Base-by-base conservation (phyloP, 2,888 invertebrate species). In the Neoascia interrupta region DNA sequence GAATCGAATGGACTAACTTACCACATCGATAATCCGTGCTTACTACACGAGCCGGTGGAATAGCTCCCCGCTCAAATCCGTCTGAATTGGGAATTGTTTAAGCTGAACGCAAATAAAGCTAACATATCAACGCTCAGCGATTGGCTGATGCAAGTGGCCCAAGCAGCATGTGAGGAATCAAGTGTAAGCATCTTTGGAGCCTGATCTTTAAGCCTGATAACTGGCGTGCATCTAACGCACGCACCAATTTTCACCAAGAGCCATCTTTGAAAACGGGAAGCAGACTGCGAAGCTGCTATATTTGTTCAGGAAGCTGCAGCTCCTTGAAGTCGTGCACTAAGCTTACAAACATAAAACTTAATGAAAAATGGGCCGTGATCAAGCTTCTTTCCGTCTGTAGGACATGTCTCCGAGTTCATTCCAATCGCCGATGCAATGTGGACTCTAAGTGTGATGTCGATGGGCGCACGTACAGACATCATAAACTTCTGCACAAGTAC, bases 401-500 rank as follows among this genome's bases (percentile, higher is more conserved):
- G 28, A 45, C 56, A 1, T 66, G 56, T 21, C 47, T 66, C 5
- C 47, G 37, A 16, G 8, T 13, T 3, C 39, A 28, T 47, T 28
- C 31, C 1, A 19, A 21, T n/a, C 15, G 16, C n/a, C 53, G 34
- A 1, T 66, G 45, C 15, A 5, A n/a, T 3, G 4, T 34, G 3
- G 23, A 23, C 2, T 36, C 21, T n/a, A 15, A 11, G 19, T 66
- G 66, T 21, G 47, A 47, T n/a, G 10, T 53, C 2, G 31, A 45
- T n/a, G 47, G 53, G 1, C 54, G 66, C 23, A 43, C 6, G 8
- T 66, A 41, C n/a, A 34, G 41, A 36, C 66, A 54, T 3, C 37
- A 66, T 37, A 23, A 4, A 11, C 10, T 66, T 8, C 26, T 66
- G 2, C 66, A 54, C 37, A 66, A 66, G 16, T 16, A n/a, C 21